Percentiles rank a stretch among this genome's conserved stretches.
Conservation (phyloP, 53 echinoderm and acorn worm genomes). For the Antedon mediterranea region DNA sequence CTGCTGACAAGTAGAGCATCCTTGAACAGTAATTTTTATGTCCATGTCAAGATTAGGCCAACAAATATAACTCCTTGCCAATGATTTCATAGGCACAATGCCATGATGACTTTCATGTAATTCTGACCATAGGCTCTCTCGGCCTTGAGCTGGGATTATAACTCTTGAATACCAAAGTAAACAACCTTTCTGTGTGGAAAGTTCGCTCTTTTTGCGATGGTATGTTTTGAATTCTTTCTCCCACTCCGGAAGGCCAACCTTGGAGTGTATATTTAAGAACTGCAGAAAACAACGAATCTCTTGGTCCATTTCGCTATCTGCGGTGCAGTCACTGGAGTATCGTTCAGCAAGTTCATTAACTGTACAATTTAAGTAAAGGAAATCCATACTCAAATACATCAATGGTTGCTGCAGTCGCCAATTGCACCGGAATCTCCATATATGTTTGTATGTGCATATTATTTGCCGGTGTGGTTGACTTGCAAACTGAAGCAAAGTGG, state of each 20-base stretch:
- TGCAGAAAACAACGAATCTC: neutral
- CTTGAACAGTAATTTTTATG: no score
- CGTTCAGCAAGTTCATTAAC: no score
- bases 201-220: conserved; percentile 8
- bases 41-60: no score
- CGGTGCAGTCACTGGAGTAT: conserved; percentile 25
- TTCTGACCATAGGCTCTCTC: conserved; percentile 10
- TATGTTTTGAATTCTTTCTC: conserved; percentile 12
- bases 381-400: no score
- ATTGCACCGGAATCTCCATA: no score
- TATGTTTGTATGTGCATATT: no score
- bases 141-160: conserved; percentile 11
- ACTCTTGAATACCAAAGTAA: conserved; percentile 30
- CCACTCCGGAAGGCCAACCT: conserved; percentile 25
- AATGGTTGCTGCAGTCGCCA: no score
- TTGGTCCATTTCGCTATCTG: neutral
- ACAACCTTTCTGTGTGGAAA: conserved; percentile 6
- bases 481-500: no score
- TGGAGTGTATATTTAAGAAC: conserved; percentile 9
- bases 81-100: conserved; percentile 14
- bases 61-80: no score
- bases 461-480: no score
- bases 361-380: no score
- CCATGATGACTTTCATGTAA: conserved; percentile 32
- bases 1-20: no score